A percentile compares a stretch with the other conserved stretches of the same genome.
phyloP scores from a whole-genome alignment of 2,888 invertebrate species.

The Cyrtodaria siliqua region DNA sequence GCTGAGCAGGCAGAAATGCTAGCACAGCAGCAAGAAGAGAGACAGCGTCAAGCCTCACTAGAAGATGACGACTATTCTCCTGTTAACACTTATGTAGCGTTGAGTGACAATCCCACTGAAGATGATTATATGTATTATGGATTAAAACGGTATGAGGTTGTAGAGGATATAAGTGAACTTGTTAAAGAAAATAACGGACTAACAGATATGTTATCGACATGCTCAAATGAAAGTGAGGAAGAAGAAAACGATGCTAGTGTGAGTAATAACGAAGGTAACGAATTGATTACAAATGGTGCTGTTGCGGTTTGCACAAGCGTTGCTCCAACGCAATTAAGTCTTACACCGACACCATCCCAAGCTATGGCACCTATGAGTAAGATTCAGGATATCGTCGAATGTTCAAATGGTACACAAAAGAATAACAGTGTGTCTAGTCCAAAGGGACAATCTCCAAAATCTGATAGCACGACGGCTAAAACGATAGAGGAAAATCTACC shows the following conservation, averaged over 20 bases:
- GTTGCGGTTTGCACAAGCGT: neutral
- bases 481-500: conserved; percentile 1
- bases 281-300: neutral
- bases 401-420: neutral
- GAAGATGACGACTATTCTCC: conserved; percentile 70
- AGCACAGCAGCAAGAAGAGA: conserved; percentile 80
- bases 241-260: neutral
- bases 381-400: neutral
- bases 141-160: conserved; percentile 80
- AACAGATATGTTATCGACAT: conserved; percentile 8
- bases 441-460: neutral
- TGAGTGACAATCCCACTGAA: conserved; percentile 61
- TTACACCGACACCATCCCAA: neutral
- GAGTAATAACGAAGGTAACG: neutral
- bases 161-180: conserved; percentile 82
- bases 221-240: conserved; percentile 11
- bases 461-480: neutral
- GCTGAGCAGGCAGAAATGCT: conserved; percentile 85
- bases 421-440: neutral
- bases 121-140: conserved; percentile 68
- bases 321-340: neutral
- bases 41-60: conserved; percentile 73
- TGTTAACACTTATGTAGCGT: conserved; percentile 48
- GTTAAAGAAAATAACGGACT: conserved; percentile 59
- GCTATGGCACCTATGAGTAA: neutral